Base-by-base conservation (phyloP, 2,888 invertebrate genomes). In the Tanaodytes sp. region DNA sequence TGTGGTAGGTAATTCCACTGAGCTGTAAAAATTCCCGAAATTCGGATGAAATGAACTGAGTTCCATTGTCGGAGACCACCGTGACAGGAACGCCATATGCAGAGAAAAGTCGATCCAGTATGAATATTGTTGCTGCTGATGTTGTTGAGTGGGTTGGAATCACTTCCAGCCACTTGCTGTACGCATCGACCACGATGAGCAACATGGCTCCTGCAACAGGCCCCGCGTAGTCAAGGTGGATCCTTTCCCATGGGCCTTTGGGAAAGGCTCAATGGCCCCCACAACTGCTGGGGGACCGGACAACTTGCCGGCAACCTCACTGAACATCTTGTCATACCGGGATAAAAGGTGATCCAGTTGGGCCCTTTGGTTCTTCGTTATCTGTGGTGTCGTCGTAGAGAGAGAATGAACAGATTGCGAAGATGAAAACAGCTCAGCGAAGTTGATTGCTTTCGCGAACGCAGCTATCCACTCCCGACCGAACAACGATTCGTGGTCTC, bases 391-490 rank as follows among this genome's bases (percentile, higher is more conserved):
- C 5, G 27, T 9, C 9, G 27, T 27, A 27, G 27, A 27, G 5
- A 27, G 27, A 8, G 27, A 5, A 9, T 27, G 27, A 27, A 27
- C 27, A 8, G 27, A 9, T 9, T 9, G 5, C 27, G 27, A 8
- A 27, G 9, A 27, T 27, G 27, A 27, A 27, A 57, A 57, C 3
- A 58, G 15, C 37, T 58, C 3, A 9, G 2, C 6, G 20, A 55
- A 57, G 37, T 58, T 23, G 1, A 66, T 58, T 36, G 52, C 59
- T 6, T 40, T n/a, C 0, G 11, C 31, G 14, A 68, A 67, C 14
- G 12, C 1, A 0, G 40, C 9, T 9, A 68, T 62, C 57, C 57
- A 62, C 37, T 68, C 62, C 11, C 57, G 45, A 5, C 62, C 57
- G 11, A 68, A 52, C 1, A 68, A 19, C 2, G 67, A 4, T 16